Conservation (phyloP, 1,140 invertebrate species). For the Tetraneura akinire region DNA sequence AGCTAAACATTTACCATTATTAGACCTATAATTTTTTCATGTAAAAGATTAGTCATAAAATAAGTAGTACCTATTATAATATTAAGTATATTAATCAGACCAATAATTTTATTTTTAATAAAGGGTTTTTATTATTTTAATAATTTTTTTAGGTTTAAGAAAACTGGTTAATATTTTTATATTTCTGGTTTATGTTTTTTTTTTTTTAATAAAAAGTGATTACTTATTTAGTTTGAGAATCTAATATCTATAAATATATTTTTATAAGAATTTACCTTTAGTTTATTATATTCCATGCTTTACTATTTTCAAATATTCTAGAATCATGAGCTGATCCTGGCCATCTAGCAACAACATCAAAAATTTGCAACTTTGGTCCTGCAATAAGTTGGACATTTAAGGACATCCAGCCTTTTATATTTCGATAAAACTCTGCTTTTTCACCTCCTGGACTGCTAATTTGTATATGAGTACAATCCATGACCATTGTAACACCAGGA, state of each 20-base stretch:
- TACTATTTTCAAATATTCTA: slow-evolving; percentile 54
- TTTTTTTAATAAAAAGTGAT: too few species aligned
- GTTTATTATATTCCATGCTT: slow-evolving; percentile 1
- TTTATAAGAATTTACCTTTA: not conserved
- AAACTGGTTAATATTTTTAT: too few species aligned
- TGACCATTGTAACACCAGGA: slow-evolving; percentile 58
- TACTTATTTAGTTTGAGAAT: too few species aligned
- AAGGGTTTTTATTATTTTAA: too few species aligned
- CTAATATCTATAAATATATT: not conserved
- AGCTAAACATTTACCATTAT: slow-evolving; percentile 47
- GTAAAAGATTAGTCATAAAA: too few species aligned
- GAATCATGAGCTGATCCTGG: slow-evolving; percentile 57
- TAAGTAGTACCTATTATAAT: too few species aligned
- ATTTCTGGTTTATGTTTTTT: too few species aligned
- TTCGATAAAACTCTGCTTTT: slow-evolving; percentile 56
- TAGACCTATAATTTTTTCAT: not conserved
- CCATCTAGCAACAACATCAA: slow-evolving; percentile 55
- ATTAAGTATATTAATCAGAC: too few species aligned
- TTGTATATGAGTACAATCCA: slow-evolving; percentile 59
- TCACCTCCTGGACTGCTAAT: slow-evolving; percentile 56
- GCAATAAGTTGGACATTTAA: slow-evolving; percentile 59
- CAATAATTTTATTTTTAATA: too few species aligned
- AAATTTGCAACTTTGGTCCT: slow-evolving; percentile 57
- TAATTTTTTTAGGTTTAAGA: too few species aligned
- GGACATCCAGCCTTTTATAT: slow-evolving; percentile 58